Base-by-base conservation (phyloP, 2,113 vertebrate species). In the Tragelaphus strepsiceros region DNA sequence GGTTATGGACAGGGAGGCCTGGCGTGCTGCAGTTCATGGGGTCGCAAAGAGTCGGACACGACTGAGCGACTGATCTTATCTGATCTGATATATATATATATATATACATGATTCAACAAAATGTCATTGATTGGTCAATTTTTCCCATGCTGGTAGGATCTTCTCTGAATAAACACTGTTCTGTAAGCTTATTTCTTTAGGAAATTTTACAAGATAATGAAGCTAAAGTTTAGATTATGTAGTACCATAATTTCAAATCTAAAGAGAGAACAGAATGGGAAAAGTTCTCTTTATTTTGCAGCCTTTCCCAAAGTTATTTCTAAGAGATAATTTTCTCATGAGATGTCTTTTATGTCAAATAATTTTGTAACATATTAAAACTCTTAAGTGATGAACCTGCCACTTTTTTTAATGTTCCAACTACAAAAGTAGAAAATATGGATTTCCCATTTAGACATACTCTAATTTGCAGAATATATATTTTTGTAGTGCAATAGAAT, bases 291-390 rank as follows among this genome's bases (percentile, higher is more conserved):
- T 32, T 14, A 21, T 90, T 14, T 12, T 78, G 53, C 0, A 56
- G 22, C 21, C 21, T 77, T 96, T 83, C 30, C 30, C 10, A 78
- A 90, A 91, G 54, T n/a, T 28, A 78, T 84, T 90, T 84, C 30
- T 61, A 26, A 80, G n/a, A 59, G 82, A 46, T 16, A 24, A 64
- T 59, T 81, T 83, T 62, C 51, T 35, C 4, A 35, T 51, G 17
- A 58, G 2, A 61, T 88, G 51, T 74, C 6, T 95, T 88, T 81
- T 35, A 92, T 1, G 32, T 97, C 74, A 95, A 77, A 82, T 91
- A 86, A 86, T 67, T 96, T 95, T 91, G 56, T 58, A 95, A 92
- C 92, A 77, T 51, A 3, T 95, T 91, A 61, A 89, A 39, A 54
- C 67, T 80, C 49, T 8, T 91, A 30, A 64, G 11, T 39, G 15